Evolutionary conservation across 1,140 invertebrate species (phyloP), one percentile per base, ranked within the genome.

Genomic region (Dufourea novaeangliae): DNA sequence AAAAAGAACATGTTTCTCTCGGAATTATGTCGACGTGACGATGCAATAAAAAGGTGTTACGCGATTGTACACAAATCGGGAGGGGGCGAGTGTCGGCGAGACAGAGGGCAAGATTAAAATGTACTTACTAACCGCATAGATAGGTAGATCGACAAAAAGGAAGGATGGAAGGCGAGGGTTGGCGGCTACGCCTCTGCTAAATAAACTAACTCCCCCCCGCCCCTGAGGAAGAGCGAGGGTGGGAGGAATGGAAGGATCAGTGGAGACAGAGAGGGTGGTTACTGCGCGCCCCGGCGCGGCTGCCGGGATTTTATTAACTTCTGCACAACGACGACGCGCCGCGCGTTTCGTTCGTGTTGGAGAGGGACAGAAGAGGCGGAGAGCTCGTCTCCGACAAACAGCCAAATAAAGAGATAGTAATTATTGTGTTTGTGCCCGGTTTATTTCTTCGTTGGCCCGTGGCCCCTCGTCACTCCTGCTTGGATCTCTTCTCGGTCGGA

Each of bases 241-340:
- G 70, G 44, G 71, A 44, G 79, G 59, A 10, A 54, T 52, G 59
- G 64, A 52, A 34, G 69, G 66, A 74, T 57, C 41, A 50, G 44
- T n/a, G 68, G 69, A 63, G 69, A 77, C 56, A 64, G 74, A 72
- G 70, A 54, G 71, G 80, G 69, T 71, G 69, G 84, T 78, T 78
- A 83, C 82, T 82, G 83, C 83, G 83, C 86, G 78, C 59, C 75
- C 78, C 86, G 78, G 80, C 81, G 87, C 84, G 78, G 84, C 87
- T 89, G 87, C 85, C 84, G 88, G 89, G 90, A 92, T 92, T 92
- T 92, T 92, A 92, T 92, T 92, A 92, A 91, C 90, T 92, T 91
- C 90, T 92, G 87, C 88, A 91, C 88, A 88, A 91, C 82, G 72
- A 73, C 83, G 83, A 83, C 80, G 82, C 85, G 69, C 79, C 78